phyloP scores from a whole-genome alignment of 1,140 invertebrate species.

The Diplogasteroides magnus region DNA sequence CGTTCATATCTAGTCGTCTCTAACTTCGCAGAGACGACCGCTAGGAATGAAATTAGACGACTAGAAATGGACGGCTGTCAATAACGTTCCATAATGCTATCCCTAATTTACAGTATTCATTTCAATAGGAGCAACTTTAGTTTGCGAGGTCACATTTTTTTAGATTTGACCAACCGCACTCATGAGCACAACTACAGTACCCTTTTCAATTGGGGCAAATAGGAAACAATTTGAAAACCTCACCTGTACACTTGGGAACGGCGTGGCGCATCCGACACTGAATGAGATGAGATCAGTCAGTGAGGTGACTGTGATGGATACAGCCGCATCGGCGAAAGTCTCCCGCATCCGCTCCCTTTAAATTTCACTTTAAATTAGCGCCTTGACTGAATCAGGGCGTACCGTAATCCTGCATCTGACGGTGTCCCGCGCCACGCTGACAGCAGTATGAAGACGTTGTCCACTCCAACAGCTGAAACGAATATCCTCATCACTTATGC shows the following conservation, averaged over 20 bases:
- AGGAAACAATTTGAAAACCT: not conserved
- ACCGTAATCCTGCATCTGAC: conserved; percentile 58
- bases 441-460: conserved; percentile 64
- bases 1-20: too few species aligned
- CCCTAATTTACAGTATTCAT: not conserved
- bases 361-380: not conserved
- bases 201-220: too few species aligned
- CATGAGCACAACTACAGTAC: too few species aligned
- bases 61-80: too few species aligned
- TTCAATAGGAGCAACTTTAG: too few species aligned
- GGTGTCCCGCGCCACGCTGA: conserved; percentile 82
- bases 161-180: too few species aligned
- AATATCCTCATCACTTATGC: too few species aligned
- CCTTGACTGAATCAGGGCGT: too few species aligned
- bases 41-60: too few species aligned
- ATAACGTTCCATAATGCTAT: too few species aligned
- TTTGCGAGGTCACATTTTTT: too few species aligned
- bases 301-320: conserved; percentile 94
- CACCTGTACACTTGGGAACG: conserved; percentile 61
- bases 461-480: conserved; percentile 52
- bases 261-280: conserved; percentile 83
- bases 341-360: conserved; percentile 73
- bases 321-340: conserved; percentile 76
- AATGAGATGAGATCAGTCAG: conserved; percentile 96
- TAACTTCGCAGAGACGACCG: too few species aligned